Evolutionary conservation across 2,888 invertebrate genomes (phyloP).

Genomic region (Elegia similella): DNA sequence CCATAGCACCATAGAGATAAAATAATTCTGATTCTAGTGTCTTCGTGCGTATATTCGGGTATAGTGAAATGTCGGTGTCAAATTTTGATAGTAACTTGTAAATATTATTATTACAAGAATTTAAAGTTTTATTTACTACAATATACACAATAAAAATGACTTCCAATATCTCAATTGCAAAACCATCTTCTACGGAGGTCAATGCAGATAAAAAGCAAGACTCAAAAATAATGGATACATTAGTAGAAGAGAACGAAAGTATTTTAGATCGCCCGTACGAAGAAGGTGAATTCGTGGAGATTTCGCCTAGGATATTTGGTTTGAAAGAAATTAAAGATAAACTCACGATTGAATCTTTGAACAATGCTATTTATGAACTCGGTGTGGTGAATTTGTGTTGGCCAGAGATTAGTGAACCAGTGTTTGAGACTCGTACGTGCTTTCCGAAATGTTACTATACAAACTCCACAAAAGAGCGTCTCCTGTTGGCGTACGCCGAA

Average conservation of each 20-base stretch:
- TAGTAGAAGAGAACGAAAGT: constrained; percentile 69
- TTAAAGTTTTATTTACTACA: not conserved
- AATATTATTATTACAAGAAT: not conserved
- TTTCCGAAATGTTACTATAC: constrained; percentile 85
- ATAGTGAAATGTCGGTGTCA: not conserved
- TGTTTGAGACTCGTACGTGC: constrained; percentile 80
- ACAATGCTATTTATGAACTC: constrained; percentile 81
- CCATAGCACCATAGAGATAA: too few species aligned
- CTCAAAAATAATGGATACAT: constrained; percentile 53
- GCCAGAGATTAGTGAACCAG: constrained; percentile 80
- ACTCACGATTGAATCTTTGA: constrained; percentile 76
- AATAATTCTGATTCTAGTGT: too few species aligned
- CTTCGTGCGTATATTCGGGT: not conserved
- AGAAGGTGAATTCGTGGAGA: constrained; percentile 55
- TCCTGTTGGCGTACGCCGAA: constrained; percentile 87
- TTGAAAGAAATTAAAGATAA: constrained; percentile 53
- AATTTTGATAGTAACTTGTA: constrained; percentile 22
- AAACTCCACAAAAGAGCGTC: constrained; percentile 85
- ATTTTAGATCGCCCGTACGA: constrained; percentile 52
- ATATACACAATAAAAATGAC: not conserved
- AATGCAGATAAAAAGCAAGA: constrained; percentile 46
- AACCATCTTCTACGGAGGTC: constrained; percentile 29
- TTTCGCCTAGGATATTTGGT: constrained; percentile 61
- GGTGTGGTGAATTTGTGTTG: constrained; percentile 84
- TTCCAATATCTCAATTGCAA: not conserved